A percentile compares a stretch with the other conserved stretches of the same genome.
Conservation (phyloP, 2,888 invertebrate genomes). For the Ceraclea dissimilis region DNA sequence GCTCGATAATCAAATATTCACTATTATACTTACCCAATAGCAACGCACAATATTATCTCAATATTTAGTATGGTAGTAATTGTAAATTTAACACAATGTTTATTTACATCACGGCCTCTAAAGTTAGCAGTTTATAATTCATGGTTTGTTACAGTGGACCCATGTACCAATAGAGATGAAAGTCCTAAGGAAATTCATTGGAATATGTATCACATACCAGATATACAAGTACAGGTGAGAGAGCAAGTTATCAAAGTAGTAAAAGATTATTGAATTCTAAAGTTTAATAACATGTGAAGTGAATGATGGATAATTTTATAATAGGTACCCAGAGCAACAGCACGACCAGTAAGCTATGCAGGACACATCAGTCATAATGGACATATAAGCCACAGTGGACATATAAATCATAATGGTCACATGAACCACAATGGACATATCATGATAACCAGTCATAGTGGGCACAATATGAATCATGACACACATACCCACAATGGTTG, state of each 20-base stretch:
- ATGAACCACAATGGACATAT: slow-evolving; percentile 5
- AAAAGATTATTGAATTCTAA: too few relatives aligned
- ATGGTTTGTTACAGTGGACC: slow-evolving; percentile 17
- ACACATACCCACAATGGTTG: background rate
- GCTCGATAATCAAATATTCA: too few relatives aligned
- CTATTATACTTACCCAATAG: too few relatives aligned
- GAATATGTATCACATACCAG: slow-evolving; percentile 25
- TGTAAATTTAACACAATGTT: too few relatives aligned
- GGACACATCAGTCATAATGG: slow-evolving; percentile 22
- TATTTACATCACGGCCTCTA: too few relatives aligned
- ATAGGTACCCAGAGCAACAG: slow-evolving; percentile 10
- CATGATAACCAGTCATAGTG: slow-evolving; percentile 4
- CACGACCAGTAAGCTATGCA: slow-evolving; percentile 43
- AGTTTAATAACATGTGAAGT: too few relatives aligned
- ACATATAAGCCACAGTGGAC: slow-evolving; percentile 6
- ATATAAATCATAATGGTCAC: slow-evolving; percentile 5
- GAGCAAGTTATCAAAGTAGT: too few relatives aligned
- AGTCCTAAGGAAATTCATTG: slow-evolving; percentile 23
- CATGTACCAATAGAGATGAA: slow-evolving; percentile 22
- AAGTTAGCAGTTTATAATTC: too few relatives aligned
- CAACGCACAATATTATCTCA: too few relatives aligned
- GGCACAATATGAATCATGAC: slow-evolving; percentile 1
- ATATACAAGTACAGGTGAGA: slow-evolving; percentile 19
- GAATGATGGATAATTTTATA: background rate
- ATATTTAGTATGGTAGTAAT: too few relatives aligned